These are phyloP conservation scores for Pocota personata DNA, from an alignment of 2,888 invertebrate species.

Conservation along the genomic window DNA sequence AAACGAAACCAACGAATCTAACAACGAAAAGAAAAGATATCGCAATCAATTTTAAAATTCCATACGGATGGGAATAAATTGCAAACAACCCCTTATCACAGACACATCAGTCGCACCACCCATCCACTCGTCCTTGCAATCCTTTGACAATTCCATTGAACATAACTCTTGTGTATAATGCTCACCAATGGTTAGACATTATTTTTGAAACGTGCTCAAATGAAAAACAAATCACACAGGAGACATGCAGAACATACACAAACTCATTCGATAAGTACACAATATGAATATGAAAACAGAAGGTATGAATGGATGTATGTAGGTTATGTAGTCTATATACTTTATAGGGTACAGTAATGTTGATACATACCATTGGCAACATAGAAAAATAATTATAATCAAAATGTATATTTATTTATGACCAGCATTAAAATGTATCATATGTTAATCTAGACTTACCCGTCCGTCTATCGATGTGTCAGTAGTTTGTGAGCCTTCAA, in stretches of 20 bases:
- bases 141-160: constrained; percentile 18
- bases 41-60: constrained; percentile 33
- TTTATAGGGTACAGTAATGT: too few species aligned
- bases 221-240: constrained; percentile 21
- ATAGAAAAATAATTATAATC: too few species aligned
- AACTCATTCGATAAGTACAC: constrained; percentile 10
- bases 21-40: constrained; percentile 14
- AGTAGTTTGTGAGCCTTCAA: too few species aligned
- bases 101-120: not conserved
- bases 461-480: too few species aligned
- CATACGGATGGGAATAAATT: constrained; percentile 21
- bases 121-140: constrained; percentile 10
- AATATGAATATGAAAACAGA: constrained; percentile 7
- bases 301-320: not conserved
- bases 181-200: constrained; percentile 29
- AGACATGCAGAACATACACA: not conserved
- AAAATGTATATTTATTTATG: too few species aligned
- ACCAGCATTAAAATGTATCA: too few species aligned
- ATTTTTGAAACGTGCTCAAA: constrained; percentile 34
- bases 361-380: too few species aligned
- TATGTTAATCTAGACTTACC: too few species aligned
- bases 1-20: not conserved
- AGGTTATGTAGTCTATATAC: too few species aligned
- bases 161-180: constrained; percentile 26
- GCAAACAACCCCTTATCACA: not conserved